Evolutionary conservation across 2,113 vertebrate genomes (phyloP).

Genomic region (Steatornis caripensis): DNA sequence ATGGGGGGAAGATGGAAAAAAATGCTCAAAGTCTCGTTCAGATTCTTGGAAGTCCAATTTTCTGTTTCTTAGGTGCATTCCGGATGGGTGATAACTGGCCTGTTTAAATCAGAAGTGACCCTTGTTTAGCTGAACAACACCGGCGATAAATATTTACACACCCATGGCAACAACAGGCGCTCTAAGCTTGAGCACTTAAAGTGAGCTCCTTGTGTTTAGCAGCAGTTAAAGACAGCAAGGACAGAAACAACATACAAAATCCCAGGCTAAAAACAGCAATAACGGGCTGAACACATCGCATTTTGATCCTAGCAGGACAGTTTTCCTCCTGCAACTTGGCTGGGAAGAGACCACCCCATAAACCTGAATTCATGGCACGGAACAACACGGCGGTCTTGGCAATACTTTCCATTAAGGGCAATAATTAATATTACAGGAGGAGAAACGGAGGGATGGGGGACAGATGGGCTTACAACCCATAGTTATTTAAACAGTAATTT

Average conservation of each 20-base stretch:
- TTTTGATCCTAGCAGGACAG: neutral
- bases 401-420: neutral
- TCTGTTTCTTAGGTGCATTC: neutral
- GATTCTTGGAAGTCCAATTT: neutral
- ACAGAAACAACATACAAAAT: neutral
- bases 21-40: neutral
- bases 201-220: accelerated
- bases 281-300: accelerated
- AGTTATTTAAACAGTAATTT: neutral
- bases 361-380: neutral
- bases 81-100: neutral
- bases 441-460: neutral
- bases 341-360: neutral
- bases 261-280: accelerated
- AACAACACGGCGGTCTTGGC: neutral
- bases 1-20: neutral
- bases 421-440: neutral
- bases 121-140: neutral
- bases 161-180: neutral
- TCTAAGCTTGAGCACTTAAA: neutral
- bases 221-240: neutral
- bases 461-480: neutral
- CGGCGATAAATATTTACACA: neutral
- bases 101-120: neutral
- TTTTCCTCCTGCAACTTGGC: neutral